Evolutionary conservation across 2,797 vertebrate species (phyloP).

Genomic region (Tamandua tetradactyla): DNA sequence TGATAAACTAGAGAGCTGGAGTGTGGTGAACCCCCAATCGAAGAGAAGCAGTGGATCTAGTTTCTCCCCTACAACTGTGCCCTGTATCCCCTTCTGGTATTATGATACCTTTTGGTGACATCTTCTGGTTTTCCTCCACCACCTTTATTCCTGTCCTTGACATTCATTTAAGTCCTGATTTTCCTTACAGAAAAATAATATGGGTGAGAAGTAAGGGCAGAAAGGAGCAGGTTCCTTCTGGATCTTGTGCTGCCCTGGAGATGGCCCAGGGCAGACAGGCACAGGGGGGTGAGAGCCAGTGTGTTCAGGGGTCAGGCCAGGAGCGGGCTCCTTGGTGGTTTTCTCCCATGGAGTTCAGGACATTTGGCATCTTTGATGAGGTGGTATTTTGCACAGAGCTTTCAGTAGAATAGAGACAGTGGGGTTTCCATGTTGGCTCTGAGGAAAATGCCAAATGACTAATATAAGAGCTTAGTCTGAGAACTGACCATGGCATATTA

Average conservation of each 20-base stretch:
- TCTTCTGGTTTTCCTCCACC: neutral
- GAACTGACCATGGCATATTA: slow-evolving; percentile 24
- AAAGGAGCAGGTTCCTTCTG: neutral
- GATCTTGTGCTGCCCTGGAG: neutral
- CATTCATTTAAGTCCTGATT: neutral
- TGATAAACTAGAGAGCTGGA: neutral
- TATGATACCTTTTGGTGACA: neutral
- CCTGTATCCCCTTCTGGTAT: neutral
- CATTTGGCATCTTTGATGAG: slow-evolving; percentile 52
- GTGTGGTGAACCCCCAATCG: neutral
- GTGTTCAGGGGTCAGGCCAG: neutral
- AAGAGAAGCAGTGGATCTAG: neutral
- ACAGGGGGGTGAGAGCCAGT: neutral
- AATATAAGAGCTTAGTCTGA: slow-evolving; percentile 61
- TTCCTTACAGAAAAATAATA: slow-evolving; percentile 41
- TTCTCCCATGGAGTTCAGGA: neutral
- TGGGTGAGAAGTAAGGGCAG: neutral
- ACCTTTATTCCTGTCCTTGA: neutral
- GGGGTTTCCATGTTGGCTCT: slow-evolving; percentile 33
- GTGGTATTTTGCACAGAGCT: neutral
- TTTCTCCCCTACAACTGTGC: neutral
- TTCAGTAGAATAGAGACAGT: slow-evolving; percentile 28
- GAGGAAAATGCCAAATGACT: slow-evolving; percentile 60
- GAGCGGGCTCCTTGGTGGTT: slow-evolving; percentile 18
- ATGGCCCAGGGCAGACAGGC: neutral